A percentile compares a stretch with the other conserved stretches of the same genome.
These are phyloP conservation scores for Eublepharis macularius DNA, from an alignment of 2,113 vertebrate species.

Conservation along the genomic window DNA sequence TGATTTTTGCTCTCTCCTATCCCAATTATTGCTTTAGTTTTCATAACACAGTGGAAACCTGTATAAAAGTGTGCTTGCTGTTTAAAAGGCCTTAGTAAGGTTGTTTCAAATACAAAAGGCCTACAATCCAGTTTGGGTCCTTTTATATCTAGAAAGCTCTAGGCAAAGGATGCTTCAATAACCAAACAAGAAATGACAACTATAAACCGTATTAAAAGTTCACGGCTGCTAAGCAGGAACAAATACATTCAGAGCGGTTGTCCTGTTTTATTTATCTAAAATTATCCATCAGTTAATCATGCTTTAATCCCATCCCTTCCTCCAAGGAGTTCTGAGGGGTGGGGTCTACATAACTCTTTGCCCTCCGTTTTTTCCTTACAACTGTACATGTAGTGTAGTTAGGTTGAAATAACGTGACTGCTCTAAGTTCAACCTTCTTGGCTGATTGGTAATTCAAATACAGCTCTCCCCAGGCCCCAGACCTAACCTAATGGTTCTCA, in stretches of 20 bases:
- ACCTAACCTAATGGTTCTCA: no score
- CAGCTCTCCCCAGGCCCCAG: no score
- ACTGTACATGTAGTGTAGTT: no score
- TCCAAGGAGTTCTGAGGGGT: no score
- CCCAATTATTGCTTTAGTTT: background rate
- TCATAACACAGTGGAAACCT: background rate
- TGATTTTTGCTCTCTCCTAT: background rate
- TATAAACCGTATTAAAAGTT: background rate
- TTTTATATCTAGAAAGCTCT: background rate
- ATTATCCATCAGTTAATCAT: no score
- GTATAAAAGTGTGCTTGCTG: background rate
- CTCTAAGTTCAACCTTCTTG: no score
- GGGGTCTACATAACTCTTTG: no score
- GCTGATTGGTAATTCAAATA: no score
- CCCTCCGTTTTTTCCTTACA: no score
- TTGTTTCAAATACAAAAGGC: slow-evolving; percentile 1
- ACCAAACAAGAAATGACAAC: background rate
- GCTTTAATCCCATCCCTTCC: no score
- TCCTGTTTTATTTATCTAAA: background rate
- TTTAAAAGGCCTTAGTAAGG: slow-evolving; percentile 1
- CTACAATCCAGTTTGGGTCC: slow-evolving; percentile 13
- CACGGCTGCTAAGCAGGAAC: background rate
- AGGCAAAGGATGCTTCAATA: background rate
- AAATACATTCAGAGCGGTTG: background rate
- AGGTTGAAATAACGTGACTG: no score